Evolutionary conservation across 37 sponge, comb jelly and placozoan genomes (phyloP).

Genomic region (Crambe crambe): DNA sequence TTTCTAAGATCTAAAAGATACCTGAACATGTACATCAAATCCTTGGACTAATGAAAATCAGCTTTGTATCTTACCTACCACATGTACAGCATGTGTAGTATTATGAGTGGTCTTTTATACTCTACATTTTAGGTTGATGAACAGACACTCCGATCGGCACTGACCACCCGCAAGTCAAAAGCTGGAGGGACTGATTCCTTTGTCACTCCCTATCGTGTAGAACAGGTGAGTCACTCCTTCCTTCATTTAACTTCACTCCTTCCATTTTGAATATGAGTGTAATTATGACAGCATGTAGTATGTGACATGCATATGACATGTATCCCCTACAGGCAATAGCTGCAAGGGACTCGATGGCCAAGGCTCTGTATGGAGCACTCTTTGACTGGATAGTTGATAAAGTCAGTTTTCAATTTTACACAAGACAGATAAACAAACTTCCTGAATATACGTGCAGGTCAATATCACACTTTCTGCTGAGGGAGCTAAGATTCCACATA

Average conservation of each 20-base stretch:
- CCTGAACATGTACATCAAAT: no score
- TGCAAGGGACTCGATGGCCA: conserved; percentile 90
- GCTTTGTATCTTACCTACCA: no score
- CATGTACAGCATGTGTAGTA: conserved; percentile 2
- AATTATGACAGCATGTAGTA: neutral
- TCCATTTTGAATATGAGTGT: neutral
- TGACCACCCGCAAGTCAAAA: conserved; percentile 64
- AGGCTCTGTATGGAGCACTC: conserved; percentile 93
- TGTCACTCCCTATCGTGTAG: conserved; percentile 64
- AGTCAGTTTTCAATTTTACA: conserved; percentile 32
- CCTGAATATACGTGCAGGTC: conserved; percentile 3
- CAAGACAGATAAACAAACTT: neutral
- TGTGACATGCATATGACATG: neutral
- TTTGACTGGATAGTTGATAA: conserved; percentile 96
- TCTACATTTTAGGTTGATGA: conserved; percentile 39
- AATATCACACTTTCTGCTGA: conserved; percentile 22
- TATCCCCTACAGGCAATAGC: conserved; percentile 57
- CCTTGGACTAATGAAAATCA: no score
- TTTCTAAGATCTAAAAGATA: no score
- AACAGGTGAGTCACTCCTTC: conserved; percentile 38
- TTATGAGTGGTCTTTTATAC: neutral
- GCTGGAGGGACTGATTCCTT: conserved; percentile 72
- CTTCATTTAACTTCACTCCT: neutral
- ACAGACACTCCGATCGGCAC: conserved; percentile 49
- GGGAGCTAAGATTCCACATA: conserved; percentile 2